phyloP scores from a whole-genome alignment of 2,797 vertebrate species.

The Eulemur mongoz region DNA sequence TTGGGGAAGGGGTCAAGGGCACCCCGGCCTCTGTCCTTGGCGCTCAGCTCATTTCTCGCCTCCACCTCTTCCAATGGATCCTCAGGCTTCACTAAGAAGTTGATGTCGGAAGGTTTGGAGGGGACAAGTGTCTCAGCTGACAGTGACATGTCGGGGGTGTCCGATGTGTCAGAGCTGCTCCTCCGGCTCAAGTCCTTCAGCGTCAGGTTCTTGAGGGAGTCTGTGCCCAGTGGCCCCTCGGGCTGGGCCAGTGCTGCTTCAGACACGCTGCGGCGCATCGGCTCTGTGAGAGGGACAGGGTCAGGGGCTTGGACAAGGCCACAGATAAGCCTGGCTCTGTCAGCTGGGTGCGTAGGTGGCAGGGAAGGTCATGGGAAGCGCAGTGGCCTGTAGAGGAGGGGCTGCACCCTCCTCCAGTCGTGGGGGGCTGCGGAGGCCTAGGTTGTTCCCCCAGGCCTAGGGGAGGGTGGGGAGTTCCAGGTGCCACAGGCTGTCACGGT shows the following conservation, averaged over 20 bases:
- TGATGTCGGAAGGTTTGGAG: slow-evolving; percentile 79
- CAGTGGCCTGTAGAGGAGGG: not conserved
- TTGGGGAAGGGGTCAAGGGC: slow-evolving; percentile 85
- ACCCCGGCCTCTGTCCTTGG: fast-evolving
- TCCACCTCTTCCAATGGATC: slow-evolving; percentile 61
- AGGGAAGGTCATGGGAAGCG: slow-evolving; percentile 22
- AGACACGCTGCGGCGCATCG: slow-evolving; percentile 91
- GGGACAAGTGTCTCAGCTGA: slow-evolving; percentile 8
- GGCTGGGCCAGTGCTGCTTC: slow-evolving; percentile 86
- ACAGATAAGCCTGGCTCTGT: not conserved
- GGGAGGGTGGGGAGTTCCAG: not conserved
- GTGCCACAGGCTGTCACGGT: not conserved
- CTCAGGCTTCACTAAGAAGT: slow-evolving; percentile 86
- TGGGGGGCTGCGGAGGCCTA: not conserved
- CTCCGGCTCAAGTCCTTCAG: slow-evolving; percentile 86
- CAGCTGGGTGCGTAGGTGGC: not conserved
- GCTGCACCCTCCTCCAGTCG: not conserved
- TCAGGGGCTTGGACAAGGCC: not conserved
- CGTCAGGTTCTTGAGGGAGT: slow-evolving; percentile 90
- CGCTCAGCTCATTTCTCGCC: not conserved
- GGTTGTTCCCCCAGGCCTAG: not conserved
- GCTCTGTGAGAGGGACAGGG: slow-evolving; percentile 77
- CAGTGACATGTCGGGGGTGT: not conserved
- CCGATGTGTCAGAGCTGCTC: not conserved
- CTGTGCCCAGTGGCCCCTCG: slow-evolving; percentile 51